Evolutionary conservation across 1,140 invertebrate genomes (phyloP).

Genomic region (Xylocopa sonorina): DNA sequence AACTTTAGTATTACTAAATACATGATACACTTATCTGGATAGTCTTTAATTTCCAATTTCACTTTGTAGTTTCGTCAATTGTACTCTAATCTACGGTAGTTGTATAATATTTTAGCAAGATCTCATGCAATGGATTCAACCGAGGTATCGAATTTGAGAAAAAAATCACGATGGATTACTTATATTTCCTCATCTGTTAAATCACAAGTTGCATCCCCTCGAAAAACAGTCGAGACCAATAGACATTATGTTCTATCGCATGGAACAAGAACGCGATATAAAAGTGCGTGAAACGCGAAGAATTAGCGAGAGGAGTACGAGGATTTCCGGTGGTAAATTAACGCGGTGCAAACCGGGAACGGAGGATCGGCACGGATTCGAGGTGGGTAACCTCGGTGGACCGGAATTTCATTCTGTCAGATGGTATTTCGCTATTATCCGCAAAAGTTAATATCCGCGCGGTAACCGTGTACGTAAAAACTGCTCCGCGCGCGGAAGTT

Average conservation of each 20-base stretch:
- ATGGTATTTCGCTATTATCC: slow-evolving; percentile 38
- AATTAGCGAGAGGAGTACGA: not conserved
- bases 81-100: too few species aligned
- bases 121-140: too few species aligned
- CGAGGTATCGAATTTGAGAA: too few species aligned
- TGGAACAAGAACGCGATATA: slow-evolving; percentile 9
- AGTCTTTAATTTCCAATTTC: too few species aligned
- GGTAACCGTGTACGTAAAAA: slow-evolving; percentile 3
- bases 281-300: not conserved
- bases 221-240: not conserved
- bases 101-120: too few species aligned
- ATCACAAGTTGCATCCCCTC: not conserved
- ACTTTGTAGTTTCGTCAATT: too few species aligned
- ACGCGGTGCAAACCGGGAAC: not conserved
- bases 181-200: not conserved
- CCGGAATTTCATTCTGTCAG: slow-evolving; percentile 13
- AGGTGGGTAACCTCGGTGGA: slow-evolving; percentile 18
- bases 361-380: not conserved
- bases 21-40: too few species aligned
- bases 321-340: slow-evolving; percentile 23
- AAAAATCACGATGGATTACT: too few species aligned
- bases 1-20: too few species aligned
- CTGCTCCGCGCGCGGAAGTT: slow-evolving; percentile 35
- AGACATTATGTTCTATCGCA: not conserved
- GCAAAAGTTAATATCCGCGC: slow-evolving; percentile 31